Evolutionary conservation across 2,888 invertebrate genomes (phyloP), one percentile per base, ranked within the genome.

Genomic region (Gandaritis pyraliata): DNA sequence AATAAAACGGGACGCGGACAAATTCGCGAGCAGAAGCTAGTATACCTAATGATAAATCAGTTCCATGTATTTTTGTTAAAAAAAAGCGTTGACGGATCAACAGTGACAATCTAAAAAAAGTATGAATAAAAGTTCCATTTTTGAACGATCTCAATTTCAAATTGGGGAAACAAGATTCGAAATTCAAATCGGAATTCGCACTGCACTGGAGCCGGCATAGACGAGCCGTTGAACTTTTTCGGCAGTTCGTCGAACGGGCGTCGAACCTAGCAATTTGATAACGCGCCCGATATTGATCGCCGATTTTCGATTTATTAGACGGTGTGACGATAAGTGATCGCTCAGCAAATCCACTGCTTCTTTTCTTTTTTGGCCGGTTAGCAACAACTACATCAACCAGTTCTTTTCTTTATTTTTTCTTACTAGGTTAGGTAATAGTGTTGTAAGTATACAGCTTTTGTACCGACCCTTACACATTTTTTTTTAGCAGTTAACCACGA

Each of bases 241-340:
- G 77, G 76, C 61, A 68, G 79, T 77, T 78, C 77, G 75, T 71
- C 76, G 79, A 60, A 76, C 82, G 82, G 72, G 61, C 81, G 74
- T 55, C 77, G 77, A 73, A 77, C 77, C 67, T 71, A 66, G 62
- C 58, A 57, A 61, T 62, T 66, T 60, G 70, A 77, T 77, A 77
- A 76, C 70, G 65, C 63, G 64, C 53, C 50, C 64, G 65, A 71
- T 77, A 77, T 77, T 73, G 77, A 77, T 77, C 74, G 71, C 58
- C 66, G 38, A 53, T 48, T 54, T 50, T 51, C 51, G 72, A 75
- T 77, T 72, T 76, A 74, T 72, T 69, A 72, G 70, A 59, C 64
- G 59, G 38, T 63, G 69, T 67, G 73, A 23, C 23, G 23, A 69
- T 58, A 49, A 45, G 16, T 38, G 46, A 66, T 68, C 68, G 56